These are phyloP conservation scores for Brevimyrus niger DNA, from an alignment of 2,113 vertebrate genomes.

Conservation along the genomic window DNA sequence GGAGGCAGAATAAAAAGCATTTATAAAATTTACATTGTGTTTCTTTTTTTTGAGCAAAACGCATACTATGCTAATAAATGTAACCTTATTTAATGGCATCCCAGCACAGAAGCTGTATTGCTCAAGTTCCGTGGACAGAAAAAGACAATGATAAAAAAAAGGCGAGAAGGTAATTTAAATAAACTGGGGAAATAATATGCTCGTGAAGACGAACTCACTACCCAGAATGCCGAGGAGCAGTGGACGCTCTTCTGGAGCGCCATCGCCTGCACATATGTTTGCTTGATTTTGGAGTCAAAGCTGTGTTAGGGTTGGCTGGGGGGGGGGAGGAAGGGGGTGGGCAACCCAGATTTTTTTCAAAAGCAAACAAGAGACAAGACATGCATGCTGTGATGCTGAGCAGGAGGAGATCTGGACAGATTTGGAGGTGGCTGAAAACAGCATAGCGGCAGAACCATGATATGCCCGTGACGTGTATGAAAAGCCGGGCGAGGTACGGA, in stretches of 20 bases:
- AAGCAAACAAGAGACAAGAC: background rate
- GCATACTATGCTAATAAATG: constrained; percentile 13
- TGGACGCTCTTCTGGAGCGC: background rate
- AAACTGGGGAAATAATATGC: background rate
- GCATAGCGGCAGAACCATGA: background rate
- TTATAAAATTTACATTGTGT: background rate
- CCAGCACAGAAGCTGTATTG: background rate
- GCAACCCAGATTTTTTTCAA: background rate
- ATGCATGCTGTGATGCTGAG: background rate
- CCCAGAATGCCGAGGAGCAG: background rate
- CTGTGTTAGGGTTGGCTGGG: background rate
- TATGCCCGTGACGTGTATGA: background rate
- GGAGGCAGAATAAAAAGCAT: background rate
- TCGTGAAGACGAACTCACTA: background rate
- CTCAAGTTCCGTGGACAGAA: background rate
- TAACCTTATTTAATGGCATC: constrained; percentile 8
- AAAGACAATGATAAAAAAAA: background rate
- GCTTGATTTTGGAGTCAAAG: background rate
- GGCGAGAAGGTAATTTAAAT: background rate
- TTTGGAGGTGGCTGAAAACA: background rate
- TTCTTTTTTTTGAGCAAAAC: background rate
- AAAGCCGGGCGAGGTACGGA: background rate
- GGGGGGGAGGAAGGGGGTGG: background rate
- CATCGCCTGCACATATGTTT: background rate
- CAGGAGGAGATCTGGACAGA: background rate